These are phyloP conservation scores for Rhinichthys osculus DNA, from an alignment of 2,797 vertebrate species.

Conservation along the genomic window DNA sequence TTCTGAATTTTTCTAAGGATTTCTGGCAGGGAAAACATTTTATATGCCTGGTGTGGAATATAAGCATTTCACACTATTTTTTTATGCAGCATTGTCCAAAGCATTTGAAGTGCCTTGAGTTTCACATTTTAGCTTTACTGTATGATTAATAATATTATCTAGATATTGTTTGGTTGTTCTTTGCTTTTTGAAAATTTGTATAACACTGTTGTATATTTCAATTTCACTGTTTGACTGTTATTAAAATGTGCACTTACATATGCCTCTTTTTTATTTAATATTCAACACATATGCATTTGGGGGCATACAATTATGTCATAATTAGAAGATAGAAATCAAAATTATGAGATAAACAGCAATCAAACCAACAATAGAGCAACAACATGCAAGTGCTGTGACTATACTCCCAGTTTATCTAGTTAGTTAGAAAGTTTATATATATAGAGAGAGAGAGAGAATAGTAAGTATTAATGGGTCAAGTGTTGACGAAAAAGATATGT, in stretches of 20 bases:
- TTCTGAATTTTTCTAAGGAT: slow-evolving; percentile 15
- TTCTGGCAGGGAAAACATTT: slow-evolving; percentile 2
- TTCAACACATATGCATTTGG: too few relatives aligned
- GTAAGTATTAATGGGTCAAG: too few relatives aligned
- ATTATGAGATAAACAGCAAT: not conserved
- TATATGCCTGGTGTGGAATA: not conserved
- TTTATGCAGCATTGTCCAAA: slow-evolving; percentile 47
- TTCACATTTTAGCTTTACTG: slow-evolving; percentile 38
- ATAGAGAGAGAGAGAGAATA: too few relatives aligned
- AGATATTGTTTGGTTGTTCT: slow-evolving; percentile 37
- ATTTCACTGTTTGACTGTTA: slow-evolving; percentile 52
- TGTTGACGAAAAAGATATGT: too few relatives aligned
- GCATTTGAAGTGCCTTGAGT: slow-evolving; percentile 52
- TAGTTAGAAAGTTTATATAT: too few relatives aligned
- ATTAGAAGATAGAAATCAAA: not conserved
- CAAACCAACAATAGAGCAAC: too few relatives aligned
- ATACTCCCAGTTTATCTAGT: too few relatives aligned
- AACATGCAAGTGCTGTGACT: too few relatives aligned
- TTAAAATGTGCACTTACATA: slow-evolving; percentile 48
- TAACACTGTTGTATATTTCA: slow-evolving; percentile 55
- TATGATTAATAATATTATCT: slow-evolving; percentile 23
- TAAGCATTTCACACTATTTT: slow-evolving; percentile 25
- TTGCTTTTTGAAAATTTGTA: slow-evolving; percentile 45
- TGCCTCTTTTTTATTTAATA: not conserved
- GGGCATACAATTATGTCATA: not conserved